phyloP scores from a whole-genome alignment of 2,113 vertebrate genomes.

The Scopus umbretta region DNA sequence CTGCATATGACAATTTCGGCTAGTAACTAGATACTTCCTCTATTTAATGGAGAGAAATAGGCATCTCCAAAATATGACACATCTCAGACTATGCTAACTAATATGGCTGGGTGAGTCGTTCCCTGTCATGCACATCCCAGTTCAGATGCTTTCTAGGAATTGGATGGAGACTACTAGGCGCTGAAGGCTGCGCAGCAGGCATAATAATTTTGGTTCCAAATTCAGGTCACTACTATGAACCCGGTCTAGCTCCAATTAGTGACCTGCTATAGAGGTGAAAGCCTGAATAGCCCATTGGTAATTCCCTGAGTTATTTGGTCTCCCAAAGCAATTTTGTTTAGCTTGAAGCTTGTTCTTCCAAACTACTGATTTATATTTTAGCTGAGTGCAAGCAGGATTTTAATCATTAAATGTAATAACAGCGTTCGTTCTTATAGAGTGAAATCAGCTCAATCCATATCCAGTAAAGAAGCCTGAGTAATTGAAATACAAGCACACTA shows the following conservation, averaged over 20 bases:
- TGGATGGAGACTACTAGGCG: not conserved
- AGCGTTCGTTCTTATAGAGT: conserved; percentile 47
- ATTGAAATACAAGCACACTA: conserved; percentile 41
- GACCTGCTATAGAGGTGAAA: conserved; percentile 49
- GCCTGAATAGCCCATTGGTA: conserved; percentile 21
- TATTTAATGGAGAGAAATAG: not conserved
- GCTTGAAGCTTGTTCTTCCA: conserved; percentile 55
- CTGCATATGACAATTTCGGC: not conserved
- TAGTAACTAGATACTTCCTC: not conserved
- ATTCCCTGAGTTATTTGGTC: conserved; percentile 42
- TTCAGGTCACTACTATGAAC: conserved; percentile 11
- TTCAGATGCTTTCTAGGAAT: not conserved
- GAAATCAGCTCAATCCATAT: conserved; percentile 47
- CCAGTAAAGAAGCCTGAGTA: conserved; percentile 29
- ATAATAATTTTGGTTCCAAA: conserved; percentile 20
- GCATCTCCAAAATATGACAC: not conserved
- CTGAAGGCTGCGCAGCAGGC: not conserved
- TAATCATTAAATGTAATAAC: conserved; percentile 63
- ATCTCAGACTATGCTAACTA: not conserved
- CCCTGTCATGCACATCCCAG: not conserved
- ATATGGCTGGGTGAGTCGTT: not conserved
- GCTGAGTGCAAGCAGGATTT: conserved; percentile 45
- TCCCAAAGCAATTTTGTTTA: conserved; percentile 68
- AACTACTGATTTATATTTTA: conserved; percentile 61
- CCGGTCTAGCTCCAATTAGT: conserved; percentile 57